Percentiles rank a stretch among this genome's conserved stretches.
Conservation (phyloP, 2,888 invertebrate genomes). For the Zygogramma bicolorata region DNA sequence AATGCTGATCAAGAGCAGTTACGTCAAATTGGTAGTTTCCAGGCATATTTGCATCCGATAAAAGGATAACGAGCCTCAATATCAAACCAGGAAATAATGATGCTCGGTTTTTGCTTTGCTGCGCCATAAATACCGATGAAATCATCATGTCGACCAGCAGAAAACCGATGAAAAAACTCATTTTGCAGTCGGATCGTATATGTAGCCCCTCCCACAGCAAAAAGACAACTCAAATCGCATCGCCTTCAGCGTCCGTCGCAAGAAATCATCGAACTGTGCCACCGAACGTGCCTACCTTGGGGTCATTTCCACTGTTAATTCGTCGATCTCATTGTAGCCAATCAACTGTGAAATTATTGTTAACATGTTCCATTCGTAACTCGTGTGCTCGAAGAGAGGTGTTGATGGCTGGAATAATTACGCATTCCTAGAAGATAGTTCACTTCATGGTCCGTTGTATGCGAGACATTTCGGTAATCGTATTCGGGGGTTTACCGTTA, state of each 20-base stretch:
- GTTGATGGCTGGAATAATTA: slow-evolving; percentile 35
- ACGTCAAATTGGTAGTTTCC: not conserved
- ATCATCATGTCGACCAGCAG: not conserved
- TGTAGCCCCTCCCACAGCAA: slow-evolving; percentile 3
- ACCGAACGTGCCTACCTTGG: slow-evolving; percentile 45
- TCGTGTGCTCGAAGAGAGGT: slow-evolving; percentile 30
- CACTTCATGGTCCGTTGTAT: slow-evolving; percentile 14
- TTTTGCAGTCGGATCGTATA: not conserved
- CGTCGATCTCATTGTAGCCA: slow-evolving; percentile 47
- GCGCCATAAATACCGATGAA: not conserved
- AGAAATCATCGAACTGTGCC: slow-evolving; percentile 37
- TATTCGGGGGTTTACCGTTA: not conserved
- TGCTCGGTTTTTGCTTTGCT: not conserved
- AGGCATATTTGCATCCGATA: not conserved
- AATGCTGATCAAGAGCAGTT: not conserved
- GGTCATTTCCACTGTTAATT: slow-evolving; percentile 55
- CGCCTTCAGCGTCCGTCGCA: not conserved
- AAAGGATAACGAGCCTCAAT: not conserved
- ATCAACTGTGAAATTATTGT: slow-evolving; percentile 60
- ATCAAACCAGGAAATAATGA: slow-evolving; percentile 7
- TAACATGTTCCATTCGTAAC: slow-evolving; percentile 49
- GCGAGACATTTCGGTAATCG: slow-evolving; percentile 18
- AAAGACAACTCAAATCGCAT: slow-evolving; percentile 14
- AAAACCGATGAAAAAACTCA: slow-evolving; percentile 8
- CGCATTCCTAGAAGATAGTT: slow-evolving; percentile 22